phyloP scores from a whole-genome alignment of 2,888 invertebrate genomes.

The Stenurella melanura region DNA sequence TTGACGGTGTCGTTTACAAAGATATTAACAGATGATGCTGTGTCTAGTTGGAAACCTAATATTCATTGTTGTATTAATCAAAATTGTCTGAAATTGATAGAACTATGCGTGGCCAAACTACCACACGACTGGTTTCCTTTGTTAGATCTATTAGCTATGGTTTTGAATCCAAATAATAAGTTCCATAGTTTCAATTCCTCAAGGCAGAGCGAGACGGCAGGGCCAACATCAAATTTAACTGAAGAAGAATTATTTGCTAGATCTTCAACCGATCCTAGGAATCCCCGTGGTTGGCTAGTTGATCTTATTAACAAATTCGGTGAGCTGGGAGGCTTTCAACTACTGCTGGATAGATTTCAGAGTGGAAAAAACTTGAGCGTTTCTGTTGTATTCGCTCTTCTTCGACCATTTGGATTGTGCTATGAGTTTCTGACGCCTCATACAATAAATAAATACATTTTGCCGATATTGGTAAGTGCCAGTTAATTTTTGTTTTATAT shows the following conservation, averaged over 20 bases:
- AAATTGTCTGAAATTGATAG: slow-evolving; percentile 93
- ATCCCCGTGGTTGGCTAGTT: slow-evolving; percentile 95
- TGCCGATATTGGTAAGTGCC: slow-evolving; percentile 88
- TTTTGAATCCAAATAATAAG: slow-evolving; percentile 96
- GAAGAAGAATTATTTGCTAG: slow-evolving; percentile 85
- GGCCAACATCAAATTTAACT: slow-evolving; percentile 77
- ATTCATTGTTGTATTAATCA: slow-evolving; percentile 96
- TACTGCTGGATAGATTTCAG: slow-evolving; percentile 88
- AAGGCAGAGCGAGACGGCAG: slow-evolving; percentile 83
- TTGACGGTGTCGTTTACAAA: slow-evolving; percentile 96
- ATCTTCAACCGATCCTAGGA: slow-evolving; percentile 86
- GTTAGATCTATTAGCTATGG: slow-evolving; percentile 93
- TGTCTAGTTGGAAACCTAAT: slow-evolving; percentile 97
- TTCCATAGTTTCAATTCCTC: slow-evolving; percentile 91
- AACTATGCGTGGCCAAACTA: slow-evolving; percentile 94
- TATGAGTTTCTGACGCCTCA: slow-evolving; percentile 92
- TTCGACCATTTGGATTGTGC: slow-evolving; percentile 94
- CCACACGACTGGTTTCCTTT: slow-evolving; percentile 93
- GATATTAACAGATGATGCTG: slow-evolving; percentile 97
- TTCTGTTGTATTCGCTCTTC: slow-evolving; percentile 85
- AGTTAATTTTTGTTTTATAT: slow-evolving; percentile 23
- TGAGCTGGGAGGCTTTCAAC: slow-evolving; percentile 90
- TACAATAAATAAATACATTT: slow-evolving; percentile 93
- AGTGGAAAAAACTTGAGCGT: slow-evolving; percentile 83
- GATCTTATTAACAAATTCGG: slow-evolving; percentile 97